Evolutionary conservation across 2,888 invertebrate genomes (phyloP).

Genomic region (Synergus japonicus): DNA sequence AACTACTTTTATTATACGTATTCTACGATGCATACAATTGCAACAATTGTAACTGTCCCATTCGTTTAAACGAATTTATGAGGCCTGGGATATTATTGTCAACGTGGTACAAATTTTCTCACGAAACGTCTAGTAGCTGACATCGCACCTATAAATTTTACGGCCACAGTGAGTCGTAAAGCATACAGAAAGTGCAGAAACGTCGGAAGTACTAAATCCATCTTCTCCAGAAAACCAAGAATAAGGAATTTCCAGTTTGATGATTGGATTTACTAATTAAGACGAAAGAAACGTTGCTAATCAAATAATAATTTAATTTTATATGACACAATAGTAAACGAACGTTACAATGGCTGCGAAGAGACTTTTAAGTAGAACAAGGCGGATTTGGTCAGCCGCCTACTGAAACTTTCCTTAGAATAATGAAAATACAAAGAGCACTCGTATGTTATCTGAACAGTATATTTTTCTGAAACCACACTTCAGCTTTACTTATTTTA

Average conservation of each 20-base stretch:
- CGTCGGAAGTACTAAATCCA: constrained; percentile 6
- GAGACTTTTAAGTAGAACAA: not conserved
- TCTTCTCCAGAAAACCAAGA: not conserved
- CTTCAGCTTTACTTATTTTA: not conserved
- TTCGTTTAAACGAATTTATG: constrained; percentile 23
- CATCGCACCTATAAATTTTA: constrained; percentile 25
- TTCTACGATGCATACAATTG: constrained; percentile 20
- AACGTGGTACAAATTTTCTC: constrained; percentile 19
- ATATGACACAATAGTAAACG: not conserved
- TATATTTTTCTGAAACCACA: not conserved
- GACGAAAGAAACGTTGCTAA: not conserved
- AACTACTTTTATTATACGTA: not conserved
- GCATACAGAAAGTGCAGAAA: constrained; percentile 22
- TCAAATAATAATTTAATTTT: not conserved
- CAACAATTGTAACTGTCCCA: constrained; percentile 17
- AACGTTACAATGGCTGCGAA: too few relatives aligned
- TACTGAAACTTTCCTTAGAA: not conserved
- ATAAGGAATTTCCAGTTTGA: not conserved
- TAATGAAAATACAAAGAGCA: not conserved
- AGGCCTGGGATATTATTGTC: constrained; percentile 2
- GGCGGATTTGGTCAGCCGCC: not conserved
- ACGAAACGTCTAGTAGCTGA: constrained; percentile 13
- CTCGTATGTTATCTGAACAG: not conserved
- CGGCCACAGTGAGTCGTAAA: constrained; percentile 23
- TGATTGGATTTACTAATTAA: not conserved